Evolutionary conservation across 2,888 invertebrate species (phyloP).

Genomic region (Bembecia ichneumoniformis): DNA sequence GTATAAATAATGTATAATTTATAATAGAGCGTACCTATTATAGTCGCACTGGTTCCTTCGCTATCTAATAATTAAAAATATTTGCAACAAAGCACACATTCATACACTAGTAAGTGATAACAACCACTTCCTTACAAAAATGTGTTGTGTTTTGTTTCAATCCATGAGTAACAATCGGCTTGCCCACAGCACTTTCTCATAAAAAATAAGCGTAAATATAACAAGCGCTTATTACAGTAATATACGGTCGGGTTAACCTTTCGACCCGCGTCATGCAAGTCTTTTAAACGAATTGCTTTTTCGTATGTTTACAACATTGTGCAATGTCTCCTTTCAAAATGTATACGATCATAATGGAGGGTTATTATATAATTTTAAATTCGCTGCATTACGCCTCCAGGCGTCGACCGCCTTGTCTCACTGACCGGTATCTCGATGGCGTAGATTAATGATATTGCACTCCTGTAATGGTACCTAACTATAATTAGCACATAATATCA

Average conservation of each 20-base stretch:
- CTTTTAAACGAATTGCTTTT: neutral
- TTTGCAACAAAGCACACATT: too few relatives aligned
- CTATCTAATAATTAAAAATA: too few relatives aligned
- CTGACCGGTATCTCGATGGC: neutral
- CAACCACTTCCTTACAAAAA: too few relatives aligned
- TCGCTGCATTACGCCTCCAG: neutral
- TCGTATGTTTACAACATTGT: constrained; percentile 9
- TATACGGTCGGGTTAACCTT: constrained; percentile 7
- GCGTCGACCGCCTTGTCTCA: neutral
- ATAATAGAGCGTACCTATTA: too few relatives aligned
- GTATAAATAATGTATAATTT: too few relatives aligned
- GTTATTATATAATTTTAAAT: neutral
- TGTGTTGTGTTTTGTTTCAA: too few relatives aligned
- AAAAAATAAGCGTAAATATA: too few relatives aligned
- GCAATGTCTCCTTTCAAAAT: constrained; percentile 8
- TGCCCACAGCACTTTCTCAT: too few relatives aligned
- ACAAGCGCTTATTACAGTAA: constrained; percentile 2
- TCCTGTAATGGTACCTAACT: neutral
- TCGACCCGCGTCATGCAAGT: constrained; percentile 7
- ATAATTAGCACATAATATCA: neutral
- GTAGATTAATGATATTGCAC: neutral
- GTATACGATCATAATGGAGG: neutral
- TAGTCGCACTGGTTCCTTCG: too few relatives aligned
- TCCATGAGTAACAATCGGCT: too few relatives aligned
- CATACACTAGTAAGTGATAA: too few relatives aligned